A percentile compares a stretch with the other conserved stretches of the same genome.
Conservation (phyloP, 2,888 invertebrate species). For the Meteorus colon region DNA sequence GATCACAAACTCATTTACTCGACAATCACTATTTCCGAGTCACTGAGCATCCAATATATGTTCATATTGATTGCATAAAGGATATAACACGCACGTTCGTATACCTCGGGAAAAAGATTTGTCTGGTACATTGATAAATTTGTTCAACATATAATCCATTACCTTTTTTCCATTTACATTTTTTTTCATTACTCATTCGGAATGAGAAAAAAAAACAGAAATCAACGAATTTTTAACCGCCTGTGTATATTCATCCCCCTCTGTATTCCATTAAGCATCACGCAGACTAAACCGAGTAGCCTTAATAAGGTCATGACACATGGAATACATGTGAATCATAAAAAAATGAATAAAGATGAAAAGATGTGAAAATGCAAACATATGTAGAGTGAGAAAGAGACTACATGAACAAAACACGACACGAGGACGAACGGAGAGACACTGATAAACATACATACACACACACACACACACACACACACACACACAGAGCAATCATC, state of each 20-base stretch:
- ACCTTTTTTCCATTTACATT: not conserved
- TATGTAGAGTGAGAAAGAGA: slow-evolving; percentile 44
- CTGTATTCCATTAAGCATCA: slow-evolving; percentile 36
- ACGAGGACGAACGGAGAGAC: not conserved
- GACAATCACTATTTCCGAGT: slow-evolving; percentile 36
- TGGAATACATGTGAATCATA: slow-evolving; percentile 43
- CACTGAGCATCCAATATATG: slow-evolving; percentile 35
- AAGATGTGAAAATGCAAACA: slow-evolving; percentile 43
- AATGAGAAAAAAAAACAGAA: slow-evolving; percentile 23
- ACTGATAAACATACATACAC: no score
- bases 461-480: no score
- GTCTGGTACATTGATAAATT: slow-evolving; percentile 7
- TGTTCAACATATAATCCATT: not conserved
- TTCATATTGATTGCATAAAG: slow-evolving; percentile 34
- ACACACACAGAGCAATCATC: no score
- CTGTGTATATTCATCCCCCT: slow-evolving; percentile 24
- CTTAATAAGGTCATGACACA: slow-evolving; percentile 50
- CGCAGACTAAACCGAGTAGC: slow-evolving; percentile 46
- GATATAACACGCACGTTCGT: slow-evolving; percentile 14
- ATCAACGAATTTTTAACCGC: slow-evolving; percentile 38
- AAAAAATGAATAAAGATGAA: slow-evolving; percentile 42
- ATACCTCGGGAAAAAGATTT: not conserved
- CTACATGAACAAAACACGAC: slow-evolving; percentile 40
- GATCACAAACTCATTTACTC: slow-evolving; percentile 35
- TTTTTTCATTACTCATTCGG: not conserved